A percentile compares a stretch with the other conserved stretches of the same genome.
These are phyloP conservation scores for Drosophila simulans DNA, from an alignment of 1,140 invertebrate species.

Conservation along the genomic window DNA sequence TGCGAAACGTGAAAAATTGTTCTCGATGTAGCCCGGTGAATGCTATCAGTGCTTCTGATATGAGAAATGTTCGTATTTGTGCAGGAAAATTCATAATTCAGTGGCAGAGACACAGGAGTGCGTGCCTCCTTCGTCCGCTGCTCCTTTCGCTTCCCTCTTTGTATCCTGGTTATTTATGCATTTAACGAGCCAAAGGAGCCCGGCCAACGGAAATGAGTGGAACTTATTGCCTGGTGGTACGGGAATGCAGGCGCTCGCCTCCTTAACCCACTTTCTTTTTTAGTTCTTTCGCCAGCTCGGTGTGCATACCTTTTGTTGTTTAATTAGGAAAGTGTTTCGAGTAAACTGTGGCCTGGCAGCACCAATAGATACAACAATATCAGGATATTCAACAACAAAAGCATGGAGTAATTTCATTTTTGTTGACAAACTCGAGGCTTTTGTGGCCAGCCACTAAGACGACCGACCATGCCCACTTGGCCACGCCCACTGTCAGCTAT, in stretches of 20 bases:
- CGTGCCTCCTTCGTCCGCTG: constrained; percentile 12
- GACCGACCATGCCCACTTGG: constrained; percentile 33
- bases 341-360: constrained; percentile 47
- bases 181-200: constrained; percentile 49
- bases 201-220: constrained; percentile 51
- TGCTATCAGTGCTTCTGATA: constrained; percentile 33
- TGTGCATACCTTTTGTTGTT: constrained; percentile 65
- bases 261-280: not conserved
- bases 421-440: constrained; percentile 77
- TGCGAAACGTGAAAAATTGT: not conserved
- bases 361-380: constrained; percentile 27
- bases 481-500: constrained; percentile 64
- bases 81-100: constrained; percentile 68
- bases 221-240: constrained; percentile 47
- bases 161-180: constrained; percentile 61
- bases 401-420: constrained; percentile 66
- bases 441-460: constrained; percentile 69
- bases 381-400: constrained; percentile 14
- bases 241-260: constrained; percentile 1
- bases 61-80: constrained; percentile 55
- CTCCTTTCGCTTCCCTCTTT: not conserved
- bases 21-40: not conserved
- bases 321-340: constrained; percentile 76
- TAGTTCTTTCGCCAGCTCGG: constrained; percentile 1
- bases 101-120: constrained; percentile 39